Evolutionary conservation across 2,797 vertebrate genomes (phyloP).

Genomic region (Craterocephalus amniculus): DNA sequence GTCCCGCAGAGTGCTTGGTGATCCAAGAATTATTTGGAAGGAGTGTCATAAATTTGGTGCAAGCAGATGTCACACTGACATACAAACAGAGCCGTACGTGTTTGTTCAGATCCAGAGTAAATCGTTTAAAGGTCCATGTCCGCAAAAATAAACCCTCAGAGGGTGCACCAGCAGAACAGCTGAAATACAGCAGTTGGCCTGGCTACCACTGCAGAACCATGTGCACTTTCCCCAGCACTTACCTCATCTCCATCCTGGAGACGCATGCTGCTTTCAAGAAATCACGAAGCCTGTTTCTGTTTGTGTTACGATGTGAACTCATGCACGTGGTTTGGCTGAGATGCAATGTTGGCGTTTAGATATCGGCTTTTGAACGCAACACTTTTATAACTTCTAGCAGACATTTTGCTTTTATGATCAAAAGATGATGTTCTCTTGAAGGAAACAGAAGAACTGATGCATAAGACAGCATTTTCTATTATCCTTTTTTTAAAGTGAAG

Average conservation of each 20-base stretch:
- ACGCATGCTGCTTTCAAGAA: slow-evolving; percentile 34
- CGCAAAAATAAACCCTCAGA: slow-evolving; percentile 26
- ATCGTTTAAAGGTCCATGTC: slow-evolving; percentile 45
- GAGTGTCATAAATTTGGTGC: slow-evolving; percentile 19
- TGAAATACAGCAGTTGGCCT: slow-evolving; percentile 34
- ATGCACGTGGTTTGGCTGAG: background rate
- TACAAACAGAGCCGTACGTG: slow-evolving; percentile 26
- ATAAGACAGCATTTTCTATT: too few relatives aligned
- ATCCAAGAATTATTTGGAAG: slow-evolving; percentile 20
- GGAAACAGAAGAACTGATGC: too few relatives aligned
- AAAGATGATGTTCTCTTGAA: background rate
- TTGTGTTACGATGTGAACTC: slow-evolving; percentile 9
- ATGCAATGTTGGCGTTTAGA: background rate
- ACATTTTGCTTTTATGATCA: background rate
- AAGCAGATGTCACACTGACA: background rate
- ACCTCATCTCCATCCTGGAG: slow-evolving; percentile 28
- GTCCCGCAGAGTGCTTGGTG: background rate
- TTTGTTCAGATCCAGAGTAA: slow-evolving; percentile 42
- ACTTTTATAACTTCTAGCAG: background rate
- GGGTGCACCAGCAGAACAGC: slow-evolving; percentile 42
- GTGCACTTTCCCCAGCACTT: slow-evolving; percentile 11
- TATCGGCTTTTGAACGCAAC: too few relatives aligned
- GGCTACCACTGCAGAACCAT: slow-evolving; percentile 6
- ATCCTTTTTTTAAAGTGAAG: too few relatives aligned
- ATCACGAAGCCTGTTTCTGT: slow-evolving; percentile 29